Base-by-base conservation (phyloP, 92 coral and sea anemone genomes). In the Paramuricea clavata region DNA sequence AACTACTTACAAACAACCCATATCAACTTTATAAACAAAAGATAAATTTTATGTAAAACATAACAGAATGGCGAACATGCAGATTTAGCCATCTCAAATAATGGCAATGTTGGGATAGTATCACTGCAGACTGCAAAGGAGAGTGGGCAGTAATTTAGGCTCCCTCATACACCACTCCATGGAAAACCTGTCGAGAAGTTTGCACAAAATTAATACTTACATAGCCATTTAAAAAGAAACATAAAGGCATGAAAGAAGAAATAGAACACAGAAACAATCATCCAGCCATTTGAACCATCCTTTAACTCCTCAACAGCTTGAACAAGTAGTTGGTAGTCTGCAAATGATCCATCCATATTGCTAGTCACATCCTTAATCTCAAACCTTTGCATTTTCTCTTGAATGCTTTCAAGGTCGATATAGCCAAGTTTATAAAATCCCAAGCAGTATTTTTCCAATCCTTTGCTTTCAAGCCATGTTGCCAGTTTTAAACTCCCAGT, bases 401-500 rank as follows among this genome's bases (percentile, higher is more conserved):
- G n/a, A 30, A 79, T 17, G 33, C 10, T 26, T 1, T 57, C 59
- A n/a, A 79, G 30, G 77, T 50, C 67, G 70, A 56, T 15, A 26
- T 65, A 25, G 16, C 76, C 34, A 78, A 44, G 69, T 80, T 84
- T 28, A 22, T 27, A 74, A 36, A 74, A 60, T 79, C 84, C 84
- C 1, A 5, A 23, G n/a, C 49, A 22, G 54, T 85, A 74, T 30
- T 87, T 78, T 42, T 77, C 88, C 10, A 93, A 52, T 16, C 81
- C 86, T 79, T 87, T 85, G 12, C 42, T 69, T 71, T 85, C 87
- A 2, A 93, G 72, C 93, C 95, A 93, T 47, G 27, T 12, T 16
- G 13, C 35, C 61, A 79, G 30, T 35, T 79, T 61, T 7, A 32
- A 21, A 21, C 35, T 22, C 19, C 10, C 16, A 6, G 6, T 27